Base-by-base conservation (phyloP, 1,140 invertebrate species). In the Glossosoma conforme region DNA sequence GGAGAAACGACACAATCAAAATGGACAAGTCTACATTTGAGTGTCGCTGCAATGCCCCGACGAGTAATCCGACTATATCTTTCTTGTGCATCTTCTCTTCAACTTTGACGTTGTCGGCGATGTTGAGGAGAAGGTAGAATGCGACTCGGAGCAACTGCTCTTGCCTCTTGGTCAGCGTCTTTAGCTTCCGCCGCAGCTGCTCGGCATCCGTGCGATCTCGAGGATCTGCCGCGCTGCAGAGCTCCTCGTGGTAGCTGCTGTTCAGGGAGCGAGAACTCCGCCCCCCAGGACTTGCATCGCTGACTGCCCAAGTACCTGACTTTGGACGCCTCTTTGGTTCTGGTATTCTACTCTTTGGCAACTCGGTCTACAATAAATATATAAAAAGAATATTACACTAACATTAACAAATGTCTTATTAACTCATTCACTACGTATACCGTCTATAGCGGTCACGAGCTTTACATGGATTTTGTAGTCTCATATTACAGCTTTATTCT, bases 11-110 rank as follows among this genome's bases (percentile, higher is more conserved):
- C 13, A 94, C 81, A 24, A 93, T 88, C n/a, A 97, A 73, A 61
- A 93, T 88, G 2, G 97, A 74, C 9, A 99, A 77, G 68, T 97
- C 90, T 30, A 83, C 80, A 62, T 92, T 90, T 21, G 77, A 77
- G 60, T 86, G 82, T 60, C 94, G 78, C 54, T 97, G 91, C 60
- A 98, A 77, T 21, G 86, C 86, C 61, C 88, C 89, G n/a, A 92
- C 80, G 6, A 99, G 76, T 66, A 97, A 81, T 19, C 82, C 82
- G 2, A 97, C 86, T 54, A 98, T 84, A 58, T 93, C 91, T 66
- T 94, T 91, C 55, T 93, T 92, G 4, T 89, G 82, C 91, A 99
- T 98, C 78, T 99, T 99, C 68, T 93, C 86, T 73, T 98, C 95
- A 6, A 97, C 83, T 68, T 84, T 90, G 11, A 89, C 79, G 74